Evolutionary conservation across 64 coral and sea anemone genomes (phyloP).

Genomic region (Actinia equina): DNA sequence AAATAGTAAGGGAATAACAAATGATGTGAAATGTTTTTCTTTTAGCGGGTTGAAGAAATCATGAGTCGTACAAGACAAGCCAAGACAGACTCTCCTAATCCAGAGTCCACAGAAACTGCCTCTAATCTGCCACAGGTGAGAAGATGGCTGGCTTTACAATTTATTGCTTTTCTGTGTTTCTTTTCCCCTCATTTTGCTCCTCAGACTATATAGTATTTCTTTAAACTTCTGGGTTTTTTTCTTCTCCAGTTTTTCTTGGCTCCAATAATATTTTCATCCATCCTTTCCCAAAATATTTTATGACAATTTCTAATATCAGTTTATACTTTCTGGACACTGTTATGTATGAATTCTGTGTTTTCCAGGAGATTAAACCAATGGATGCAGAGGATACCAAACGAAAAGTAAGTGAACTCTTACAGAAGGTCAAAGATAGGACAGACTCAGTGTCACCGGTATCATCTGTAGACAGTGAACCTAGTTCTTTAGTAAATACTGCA

Average conservation of each 20-base stretch:
- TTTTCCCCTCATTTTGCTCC: too few species aligned
- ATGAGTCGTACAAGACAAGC: slow-evolving; percentile 89
- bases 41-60: slow-evolving; percentile 81
- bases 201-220: too few species aligned
- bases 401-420: slow-evolving; percentile 87
- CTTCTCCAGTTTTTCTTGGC: background rate
- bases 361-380: slow-evolving; percentile 59
- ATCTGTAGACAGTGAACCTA: slow-evolving; percentile 3
- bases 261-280: too few species aligned
- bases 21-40: background rate
- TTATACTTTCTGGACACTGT: background rate
- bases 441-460: background rate
- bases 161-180: background rate
- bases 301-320: too few species aligned
- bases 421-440: slow-evolving; percentile 67
- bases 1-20: too few species aligned
- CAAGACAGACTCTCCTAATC: slow-evolving; percentile 13
- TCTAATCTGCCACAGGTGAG: slow-evolving; percentile 12
- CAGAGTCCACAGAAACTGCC: background rate
- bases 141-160: background rate
- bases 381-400: slow-evolving; percentile 80
- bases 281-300: too few species aligned
- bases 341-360: background rate
- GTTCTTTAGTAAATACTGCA: background rate
- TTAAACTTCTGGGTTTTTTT: background rate